These are phyloP conservation scores for Chiridota heheva DNA, from an alignment of 35 echinoderm and acorn worm genomes.

Conservation along the genomic window DNA sequence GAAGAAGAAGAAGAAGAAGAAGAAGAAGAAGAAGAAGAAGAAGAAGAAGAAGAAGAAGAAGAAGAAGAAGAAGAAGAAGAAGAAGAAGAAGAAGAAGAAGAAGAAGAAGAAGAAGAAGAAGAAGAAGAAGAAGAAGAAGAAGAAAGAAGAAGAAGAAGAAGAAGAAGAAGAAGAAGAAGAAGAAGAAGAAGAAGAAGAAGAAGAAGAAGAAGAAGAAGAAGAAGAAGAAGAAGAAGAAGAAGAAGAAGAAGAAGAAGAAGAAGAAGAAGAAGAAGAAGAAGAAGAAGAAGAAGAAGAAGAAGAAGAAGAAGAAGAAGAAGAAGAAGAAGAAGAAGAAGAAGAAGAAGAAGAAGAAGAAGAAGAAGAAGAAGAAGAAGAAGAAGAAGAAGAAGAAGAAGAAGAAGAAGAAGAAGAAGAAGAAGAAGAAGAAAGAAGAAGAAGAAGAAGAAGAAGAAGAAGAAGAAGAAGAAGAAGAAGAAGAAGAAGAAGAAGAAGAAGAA, in stretches of 20 bases:
- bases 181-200: background rate
- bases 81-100: background rate
- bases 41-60: background rate
- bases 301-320: background rate
- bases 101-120: background rate
- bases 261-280: background rate
- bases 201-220: background rate
- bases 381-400: background rate
- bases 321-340: background rate
- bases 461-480: constrained; percentile 5
- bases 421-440: background rate
- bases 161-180: background rate
- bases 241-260: background rate
- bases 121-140: constrained; percentile 5
- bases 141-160: constrained; percentile 3
- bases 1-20: constrained; percentile 5
- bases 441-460: background rate
- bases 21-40: constrained; percentile 1
- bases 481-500: background rate
- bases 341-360: background rate
- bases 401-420: background rate
- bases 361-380: background rate
- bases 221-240: background rate
- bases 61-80: background rate
- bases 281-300: background rate